Percentiles rank a stretch among this genome's conserved stretches.
Conservation (phyloP, 2,888 invertebrate genomes). For the Thysanoteuthis rhombus region DNA sequence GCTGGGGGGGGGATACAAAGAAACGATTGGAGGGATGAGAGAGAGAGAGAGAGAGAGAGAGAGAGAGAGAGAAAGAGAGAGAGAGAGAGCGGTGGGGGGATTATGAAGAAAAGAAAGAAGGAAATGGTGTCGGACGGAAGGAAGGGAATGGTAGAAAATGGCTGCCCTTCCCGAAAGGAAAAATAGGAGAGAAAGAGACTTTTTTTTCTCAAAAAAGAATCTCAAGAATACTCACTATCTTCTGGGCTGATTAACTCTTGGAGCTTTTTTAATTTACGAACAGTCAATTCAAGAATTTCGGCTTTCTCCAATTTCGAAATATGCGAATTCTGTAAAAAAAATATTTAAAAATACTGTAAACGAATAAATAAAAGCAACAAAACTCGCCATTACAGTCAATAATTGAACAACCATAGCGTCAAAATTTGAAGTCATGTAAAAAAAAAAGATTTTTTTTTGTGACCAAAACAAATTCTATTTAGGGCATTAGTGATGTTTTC, state of each 20-base stretch:
- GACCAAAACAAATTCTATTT: no score
- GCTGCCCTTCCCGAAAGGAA: background rate
- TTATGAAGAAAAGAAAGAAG: background rate
- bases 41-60: no score
- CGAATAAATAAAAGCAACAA: no score
- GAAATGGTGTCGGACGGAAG: background rate
- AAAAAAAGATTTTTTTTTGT: no score
- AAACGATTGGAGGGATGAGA: background rate
- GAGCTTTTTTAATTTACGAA: slow-evolving; percentile 24
- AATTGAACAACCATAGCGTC: no score
- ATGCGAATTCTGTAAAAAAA: background rate
- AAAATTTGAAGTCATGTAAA: no score
- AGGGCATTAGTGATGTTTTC: no score
- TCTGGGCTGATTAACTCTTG: background rate
- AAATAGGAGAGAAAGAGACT: background rate
- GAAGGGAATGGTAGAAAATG: background rate
- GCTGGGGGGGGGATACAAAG: background rate
- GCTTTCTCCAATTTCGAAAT: slow-evolving; percentile 28
- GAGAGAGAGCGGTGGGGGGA: background rate
- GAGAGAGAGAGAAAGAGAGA: background rate
- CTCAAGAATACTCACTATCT: background rate
- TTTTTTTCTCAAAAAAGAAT: background rate
- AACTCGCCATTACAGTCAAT: no score
- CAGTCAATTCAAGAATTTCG: slow-evolving; percentile 27
- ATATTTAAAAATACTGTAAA: background rate